Conservation (phyloP, 2,888 invertebrate species). For the Itoplectis maculator region DNA sequence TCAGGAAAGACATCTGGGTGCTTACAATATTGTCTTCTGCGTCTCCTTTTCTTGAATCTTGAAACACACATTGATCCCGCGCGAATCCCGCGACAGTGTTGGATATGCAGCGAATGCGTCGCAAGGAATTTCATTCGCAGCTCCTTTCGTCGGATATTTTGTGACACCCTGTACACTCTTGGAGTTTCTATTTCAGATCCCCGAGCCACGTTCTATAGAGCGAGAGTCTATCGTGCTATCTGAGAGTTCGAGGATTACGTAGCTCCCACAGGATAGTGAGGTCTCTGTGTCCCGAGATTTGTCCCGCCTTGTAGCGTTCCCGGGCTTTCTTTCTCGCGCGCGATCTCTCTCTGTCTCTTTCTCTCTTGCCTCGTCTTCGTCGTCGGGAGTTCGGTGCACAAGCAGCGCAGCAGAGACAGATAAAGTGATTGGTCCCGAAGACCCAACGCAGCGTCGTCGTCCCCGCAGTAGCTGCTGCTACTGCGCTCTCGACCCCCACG, state of each 20-base stretch:
- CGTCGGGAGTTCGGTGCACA: conserved; percentile 30
- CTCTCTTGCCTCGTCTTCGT: conserved; percentile 26
- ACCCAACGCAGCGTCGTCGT: conserved; percentile 55
- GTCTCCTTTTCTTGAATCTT: neutral
- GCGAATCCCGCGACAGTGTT: too few relatives aligned
- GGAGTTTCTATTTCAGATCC: conserved; percentile 40
- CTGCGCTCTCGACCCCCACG: conserved; percentile 39
- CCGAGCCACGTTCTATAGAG: conserved; percentile 13
- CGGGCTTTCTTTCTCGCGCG: conserved; percentile 18
- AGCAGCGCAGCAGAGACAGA: conserved; percentile 60
- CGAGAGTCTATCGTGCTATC: conserved; percentile 37
- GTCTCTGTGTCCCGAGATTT: conserved; percentile 28
- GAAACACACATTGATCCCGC: too few relatives aligned
- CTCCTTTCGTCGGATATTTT: neutral
- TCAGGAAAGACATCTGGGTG: neutral
- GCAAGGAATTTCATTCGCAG: neutral
- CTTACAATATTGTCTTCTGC: neutral
- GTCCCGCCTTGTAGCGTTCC: conserved; percentile 20
- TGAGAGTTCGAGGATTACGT: conserved; percentile 48
- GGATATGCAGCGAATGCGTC: neutral
- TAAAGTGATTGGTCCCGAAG: conserved; percentile 72
- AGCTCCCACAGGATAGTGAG: conserved; percentile 48
- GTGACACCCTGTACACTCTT: neutral
- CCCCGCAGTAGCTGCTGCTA: conserved; percentile 44
- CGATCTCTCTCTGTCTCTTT: conserved; percentile 31